These are phyloP conservation scores for Tetragonula carbonaria DNA, from an alignment of 2,888 invertebrate species.

Conservation along the genomic window DNA sequence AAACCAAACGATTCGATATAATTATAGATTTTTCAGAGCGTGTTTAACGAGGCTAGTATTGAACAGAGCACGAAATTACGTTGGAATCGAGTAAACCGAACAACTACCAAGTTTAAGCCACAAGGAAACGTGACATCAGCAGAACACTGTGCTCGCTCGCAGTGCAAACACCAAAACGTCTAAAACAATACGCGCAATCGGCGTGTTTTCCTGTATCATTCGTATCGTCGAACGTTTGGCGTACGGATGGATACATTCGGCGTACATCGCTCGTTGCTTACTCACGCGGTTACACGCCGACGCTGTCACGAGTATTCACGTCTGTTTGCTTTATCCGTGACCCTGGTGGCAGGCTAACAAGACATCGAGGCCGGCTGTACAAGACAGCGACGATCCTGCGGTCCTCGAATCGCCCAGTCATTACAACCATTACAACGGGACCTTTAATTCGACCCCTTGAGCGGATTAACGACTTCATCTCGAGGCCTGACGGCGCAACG, in stretches of 20 bases:
- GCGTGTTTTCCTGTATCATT: background rate
- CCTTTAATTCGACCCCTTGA: conserved; percentile 67
- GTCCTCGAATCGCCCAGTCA: conserved; percentile 68
- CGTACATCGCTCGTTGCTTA: conserved; percentile 33
- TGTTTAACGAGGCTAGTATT: too few relatives aligned
- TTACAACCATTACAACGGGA: conserved; percentile 69
- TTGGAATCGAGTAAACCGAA: too few relatives aligned
- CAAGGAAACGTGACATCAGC: background rate
- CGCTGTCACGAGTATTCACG: conserved; percentile 62
- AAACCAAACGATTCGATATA: too few relatives aligned
- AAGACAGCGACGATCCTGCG: conserved; percentile 63
- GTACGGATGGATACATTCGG: conserved; percentile 14
- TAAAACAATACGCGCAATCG: background rate
- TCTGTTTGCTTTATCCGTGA: conserved; percentile 61
- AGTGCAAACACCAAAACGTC: background rate
- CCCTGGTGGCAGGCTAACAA: conserved; percentile 51
- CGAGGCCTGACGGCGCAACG: conserved; percentile 36
- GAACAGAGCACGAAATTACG: too few relatives aligned
- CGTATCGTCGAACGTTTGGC: background rate
- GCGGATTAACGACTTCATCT: conserved; percentile 69
- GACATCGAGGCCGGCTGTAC: conserved; percentile 46
- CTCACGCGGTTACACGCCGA: conserved; percentile 56
- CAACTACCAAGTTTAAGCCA: background rate
- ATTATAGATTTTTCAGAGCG: too few relatives aligned
- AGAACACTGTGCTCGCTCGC: background rate